Percentiles rank a stretch among this genome's conserved stretches.
These are phyloP conservation scores for Calameuta filiformis DNA, from an alignment of 2,888 invertebrate genomes.

Conservation along the genomic window DNA sequence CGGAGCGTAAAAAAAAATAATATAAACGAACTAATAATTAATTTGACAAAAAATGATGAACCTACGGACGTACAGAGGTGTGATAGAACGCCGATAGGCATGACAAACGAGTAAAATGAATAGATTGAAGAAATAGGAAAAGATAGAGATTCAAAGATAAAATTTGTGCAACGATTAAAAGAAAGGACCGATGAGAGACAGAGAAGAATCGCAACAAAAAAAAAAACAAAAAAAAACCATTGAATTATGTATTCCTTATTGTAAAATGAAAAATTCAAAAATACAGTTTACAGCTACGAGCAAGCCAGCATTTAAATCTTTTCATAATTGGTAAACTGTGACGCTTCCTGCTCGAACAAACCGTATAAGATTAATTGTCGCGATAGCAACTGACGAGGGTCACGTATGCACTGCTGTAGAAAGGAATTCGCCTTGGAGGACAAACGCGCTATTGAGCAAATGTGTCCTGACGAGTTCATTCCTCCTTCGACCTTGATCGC, in stretches of 20 bases:
- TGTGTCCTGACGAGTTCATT: conserved; percentile 3
- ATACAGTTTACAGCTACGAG: background rate
- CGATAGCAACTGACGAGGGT: conserved; percentile 17
- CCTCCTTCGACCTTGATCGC: background rate
- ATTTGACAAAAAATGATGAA: background rate
- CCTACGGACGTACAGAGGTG: background rate
- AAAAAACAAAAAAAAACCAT: background rate
- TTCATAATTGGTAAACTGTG: conserved; percentile 9
- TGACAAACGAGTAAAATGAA: conserved; percentile 3
- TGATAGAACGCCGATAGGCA: background rate
- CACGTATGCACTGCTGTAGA: background rate
- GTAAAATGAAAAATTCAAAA: background rate
- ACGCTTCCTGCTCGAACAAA: conserved; percentile 18
- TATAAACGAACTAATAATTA: background rate
- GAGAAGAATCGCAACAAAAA: background rate
- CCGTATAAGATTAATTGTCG: conserved; percentile 15
- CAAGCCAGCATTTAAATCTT: background rate
- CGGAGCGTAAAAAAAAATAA: background rate
- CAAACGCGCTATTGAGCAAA: conserved; percentile 2
- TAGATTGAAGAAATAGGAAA: background rate
- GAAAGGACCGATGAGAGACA: conserved; percentile 1
- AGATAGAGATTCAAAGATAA: background rate
- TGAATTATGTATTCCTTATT: conserved; percentile 3
- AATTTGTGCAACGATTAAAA: background rate
- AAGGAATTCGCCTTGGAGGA: background rate